These are phyloP conservation scores for Archips crataeganus DNA, from an alignment of 2,888 invertebrate species.

Conservation along the genomic window DNA sequence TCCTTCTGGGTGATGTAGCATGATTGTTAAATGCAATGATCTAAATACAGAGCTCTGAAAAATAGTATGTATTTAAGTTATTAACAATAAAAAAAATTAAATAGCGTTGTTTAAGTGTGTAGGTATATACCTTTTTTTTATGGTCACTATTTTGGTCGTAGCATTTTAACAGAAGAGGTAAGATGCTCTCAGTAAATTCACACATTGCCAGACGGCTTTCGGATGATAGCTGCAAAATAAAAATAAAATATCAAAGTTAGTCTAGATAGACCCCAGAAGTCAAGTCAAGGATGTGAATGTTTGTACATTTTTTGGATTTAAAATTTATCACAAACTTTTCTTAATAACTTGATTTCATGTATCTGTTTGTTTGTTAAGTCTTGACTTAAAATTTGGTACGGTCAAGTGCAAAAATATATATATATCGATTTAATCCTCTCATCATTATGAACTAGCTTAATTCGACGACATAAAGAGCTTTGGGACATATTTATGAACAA, in stretches of 20 bases:
- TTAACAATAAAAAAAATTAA: neutral
- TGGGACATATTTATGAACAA: no score
- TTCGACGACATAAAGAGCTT: no score
- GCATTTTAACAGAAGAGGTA: constrained; percentile 73
- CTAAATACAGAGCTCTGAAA: constrained; percentile 72
- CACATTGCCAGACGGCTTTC: constrained; percentile 83
- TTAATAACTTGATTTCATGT: no score
- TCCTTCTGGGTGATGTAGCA: constrained; percentile 75
- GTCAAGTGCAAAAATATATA: no score
- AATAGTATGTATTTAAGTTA: neutral
- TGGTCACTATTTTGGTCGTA: constrained; percentile 76
- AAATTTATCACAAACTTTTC: no score
- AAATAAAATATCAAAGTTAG: neutral
- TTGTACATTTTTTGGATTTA: no score
- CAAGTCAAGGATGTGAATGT: no score
- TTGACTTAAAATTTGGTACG: no score
- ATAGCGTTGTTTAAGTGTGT: neutral
- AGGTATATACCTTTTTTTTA: constrained; percentile 72
- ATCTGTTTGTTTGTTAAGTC: no score
- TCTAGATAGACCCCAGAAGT: no score
- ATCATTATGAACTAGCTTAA: no score
- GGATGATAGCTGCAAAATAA: constrained; percentile 71
- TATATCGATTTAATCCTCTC: no score
- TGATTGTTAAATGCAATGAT: constrained; percentile 63
- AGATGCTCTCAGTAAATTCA: constrained; percentile 79